Base-by-base conservation (phyloP, 2,113 vertebrate species). In the Gallinago media region DNA sequence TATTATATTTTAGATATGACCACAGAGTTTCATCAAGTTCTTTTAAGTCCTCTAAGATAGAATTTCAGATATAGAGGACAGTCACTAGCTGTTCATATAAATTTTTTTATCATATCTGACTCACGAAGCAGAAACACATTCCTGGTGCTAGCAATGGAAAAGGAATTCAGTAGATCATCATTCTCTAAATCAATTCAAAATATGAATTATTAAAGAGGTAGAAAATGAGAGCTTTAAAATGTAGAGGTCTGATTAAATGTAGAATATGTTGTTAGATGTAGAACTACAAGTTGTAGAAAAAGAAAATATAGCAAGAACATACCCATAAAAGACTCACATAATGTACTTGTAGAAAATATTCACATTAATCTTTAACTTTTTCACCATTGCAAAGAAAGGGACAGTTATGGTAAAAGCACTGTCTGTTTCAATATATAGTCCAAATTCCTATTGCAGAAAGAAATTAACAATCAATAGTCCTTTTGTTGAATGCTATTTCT, bases 121-220 rank as follows among this genome's bases (percentile, higher is more conserved):
- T 95, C 88, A 71, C 70, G 61, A 88, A 83, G 66, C 32, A 80
- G 42, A 93, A 96, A 68, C 70, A 91, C 8, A 72, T 92, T 90
- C 26, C 55, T 78, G 29, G 59, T 94, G 42, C 79, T 77, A 85
- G 61, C 54, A 87, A n/a, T 55, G n/a, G 59, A 89, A 88, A 87
- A 92, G 62, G 32, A 96, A 91, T 91, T 94, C 92, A 88, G 27
- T 38, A 96, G 59, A 94, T 80, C 36, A 78, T 83, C 25, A 65
- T 82, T 75, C 80, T 76, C 55, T 72, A 94, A 94, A 82, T 85
- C 88, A 82, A 68, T 7, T 34, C 74, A 94, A 95, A 95, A 32
- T 17, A 88, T 88, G 15, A 91, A 96, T 93, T 91, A 94, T 89
- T 96, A 78, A 95, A 91, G 12, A 80, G 38, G 15, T 44, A 90